Evolutionary conservation across 2,888 invertebrate genomes (phyloP).

Genomic region (Agonopterix subpropinquella): DNA sequence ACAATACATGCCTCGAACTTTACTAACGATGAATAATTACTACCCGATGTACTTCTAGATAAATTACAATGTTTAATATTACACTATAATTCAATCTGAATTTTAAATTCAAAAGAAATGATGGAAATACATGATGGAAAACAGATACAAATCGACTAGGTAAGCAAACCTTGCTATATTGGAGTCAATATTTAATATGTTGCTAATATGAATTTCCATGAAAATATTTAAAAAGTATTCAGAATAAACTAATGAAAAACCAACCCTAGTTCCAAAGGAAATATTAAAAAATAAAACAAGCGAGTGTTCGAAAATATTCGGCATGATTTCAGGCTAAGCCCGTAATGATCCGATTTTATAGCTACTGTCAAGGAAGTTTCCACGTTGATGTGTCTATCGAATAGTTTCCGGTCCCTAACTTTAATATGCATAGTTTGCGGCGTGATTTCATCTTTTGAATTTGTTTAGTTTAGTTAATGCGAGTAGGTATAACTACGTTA

Average conservation of each 20-base stretch:
- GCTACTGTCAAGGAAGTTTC: slow-evolving; percentile 17
- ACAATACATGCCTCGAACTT: no score
- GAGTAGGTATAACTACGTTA: no score
- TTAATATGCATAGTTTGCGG: slow-evolving; percentile 13
- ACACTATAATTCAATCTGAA: no score
- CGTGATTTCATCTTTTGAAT: slow-evolving; percentile 3
- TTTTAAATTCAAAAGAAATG: no score
- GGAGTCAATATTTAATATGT: not conserved
- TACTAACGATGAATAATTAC: no score
- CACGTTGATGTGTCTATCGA: slow-evolving; percentile 51
- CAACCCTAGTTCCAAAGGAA: slow-evolving; percentile 22
- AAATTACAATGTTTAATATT: no score
- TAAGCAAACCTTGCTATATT: no score
- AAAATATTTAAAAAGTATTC: no score
- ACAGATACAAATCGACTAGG: no score
- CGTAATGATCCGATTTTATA: slow-evolving; percentile 39
- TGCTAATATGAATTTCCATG: not conserved
- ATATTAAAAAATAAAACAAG: slow-evolving; percentile 49
- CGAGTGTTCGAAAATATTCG: slow-evolving; percentile 19
- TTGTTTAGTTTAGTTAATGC: no score
- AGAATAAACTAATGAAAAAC: not conserved
- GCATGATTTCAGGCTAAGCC: slow-evolving; percentile 30
- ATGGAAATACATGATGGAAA: no score
- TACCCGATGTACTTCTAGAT: no score
- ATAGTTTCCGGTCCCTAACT: slow-evolving; percentile 36